A percentile compares a stretch with the other conserved stretches of the same genome.
These are phyloP conservation scores for Tokudaia muenninki DNA, from an alignment of 2,797 vertebrate genomes.

Conservation along the genomic window DNA sequence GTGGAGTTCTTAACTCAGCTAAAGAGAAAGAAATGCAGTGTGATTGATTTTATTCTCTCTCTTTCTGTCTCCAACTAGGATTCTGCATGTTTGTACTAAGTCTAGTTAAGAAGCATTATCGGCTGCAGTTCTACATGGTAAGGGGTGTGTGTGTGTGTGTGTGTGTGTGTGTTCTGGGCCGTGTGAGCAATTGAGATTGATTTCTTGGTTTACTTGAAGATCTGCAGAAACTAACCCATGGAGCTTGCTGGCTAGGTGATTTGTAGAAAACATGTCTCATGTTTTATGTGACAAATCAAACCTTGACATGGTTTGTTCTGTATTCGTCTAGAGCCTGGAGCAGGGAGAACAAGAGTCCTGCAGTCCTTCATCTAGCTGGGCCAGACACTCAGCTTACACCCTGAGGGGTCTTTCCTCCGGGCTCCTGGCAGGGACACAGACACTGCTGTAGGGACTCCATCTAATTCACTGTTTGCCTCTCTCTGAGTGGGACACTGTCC, in stretches of 20 bases:
- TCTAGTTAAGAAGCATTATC: conserved; percentile 99
- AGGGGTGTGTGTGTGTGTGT: conserved; percentile 68
- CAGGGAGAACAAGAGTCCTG: background rate
- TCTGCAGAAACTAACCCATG: background rate
- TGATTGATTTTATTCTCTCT: conserved; percentile 47
- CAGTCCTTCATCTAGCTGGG: background rate
- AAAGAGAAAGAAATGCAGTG: conserved; percentile 36
- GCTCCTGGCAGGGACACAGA: background rate
- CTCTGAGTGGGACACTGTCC: conserved; percentile 1
- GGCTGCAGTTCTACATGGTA: conserved; percentile 99
- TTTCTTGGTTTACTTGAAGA: conserved; percentile 11
- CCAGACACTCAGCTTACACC: background rate
- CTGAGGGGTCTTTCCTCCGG: background rate
- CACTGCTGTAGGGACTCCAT: background rate
- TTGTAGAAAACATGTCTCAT: background rate
- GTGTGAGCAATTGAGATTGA: background rate
- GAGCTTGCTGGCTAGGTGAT: background rate
- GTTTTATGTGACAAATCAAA: conserved; percentile 2
- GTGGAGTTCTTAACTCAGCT: background rate
- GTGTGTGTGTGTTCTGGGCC: background rate
- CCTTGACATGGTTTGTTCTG: background rate
- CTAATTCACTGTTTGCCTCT: background rate
- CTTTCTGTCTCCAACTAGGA: conserved; percentile 88
- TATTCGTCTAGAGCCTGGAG: background rate
- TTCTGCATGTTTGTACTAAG: conserved; percentile 99